These are phyloP conservation scores for Leucophenga montana DNA, from an alignment of 2,888 invertebrate species.

Conservation along the genomic window DNA sequence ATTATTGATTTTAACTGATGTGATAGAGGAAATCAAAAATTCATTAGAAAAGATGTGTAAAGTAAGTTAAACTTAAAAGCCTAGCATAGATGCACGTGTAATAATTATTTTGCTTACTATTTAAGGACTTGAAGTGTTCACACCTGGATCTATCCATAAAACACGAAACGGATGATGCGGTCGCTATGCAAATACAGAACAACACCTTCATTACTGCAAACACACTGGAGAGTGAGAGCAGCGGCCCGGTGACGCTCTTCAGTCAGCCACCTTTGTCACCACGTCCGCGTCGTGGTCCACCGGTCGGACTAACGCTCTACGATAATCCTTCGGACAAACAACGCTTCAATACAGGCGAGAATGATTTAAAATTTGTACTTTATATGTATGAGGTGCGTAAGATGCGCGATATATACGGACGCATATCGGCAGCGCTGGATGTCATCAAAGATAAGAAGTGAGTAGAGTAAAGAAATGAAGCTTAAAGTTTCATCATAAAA, in stretches of 20 bases:
- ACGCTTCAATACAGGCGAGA: conserved; percentile 59
- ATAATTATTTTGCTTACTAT: conserved; percentile 5
- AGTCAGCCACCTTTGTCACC: conserved; percentile 55
- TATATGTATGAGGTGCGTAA: conserved; percentile 71
- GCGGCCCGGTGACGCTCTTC: conserved; percentile 41
- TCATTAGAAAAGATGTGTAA: conserved; percentile 78
- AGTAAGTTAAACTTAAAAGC: conserved; percentile 48
- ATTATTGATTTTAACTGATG: conserved; percentile 76
- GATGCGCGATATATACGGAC: conserved; percentile 71
- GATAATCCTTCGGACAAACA: conserved; percentile 60
- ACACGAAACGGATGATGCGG: conserved; percentile 54
- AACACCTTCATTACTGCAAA: conserved; percentile 50
- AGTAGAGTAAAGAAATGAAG: conserved; percentile 4
- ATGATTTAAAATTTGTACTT: conserved; percentile 69
- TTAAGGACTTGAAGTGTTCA: conserved; percentile 67
- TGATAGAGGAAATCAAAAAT: conserved; percentile 77
- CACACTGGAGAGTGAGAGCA: conserved; percentile 40
- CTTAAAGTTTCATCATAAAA: too few species aligned
- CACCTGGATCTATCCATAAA: conserved; percentile 63
- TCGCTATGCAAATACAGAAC: conserved; percentile 57
- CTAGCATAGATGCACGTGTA: neutral
- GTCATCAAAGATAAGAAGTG: conserved; percentile 69
- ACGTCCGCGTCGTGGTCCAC: conserved; percentile 58
- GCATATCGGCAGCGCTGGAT: conserved; percentile 66
- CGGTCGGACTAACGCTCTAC: conserved; percentile 57